phyloP scores from a whole-genome alignment of 2,113 vertebrate genomes.

The Casuarius casuarius region DNA sequence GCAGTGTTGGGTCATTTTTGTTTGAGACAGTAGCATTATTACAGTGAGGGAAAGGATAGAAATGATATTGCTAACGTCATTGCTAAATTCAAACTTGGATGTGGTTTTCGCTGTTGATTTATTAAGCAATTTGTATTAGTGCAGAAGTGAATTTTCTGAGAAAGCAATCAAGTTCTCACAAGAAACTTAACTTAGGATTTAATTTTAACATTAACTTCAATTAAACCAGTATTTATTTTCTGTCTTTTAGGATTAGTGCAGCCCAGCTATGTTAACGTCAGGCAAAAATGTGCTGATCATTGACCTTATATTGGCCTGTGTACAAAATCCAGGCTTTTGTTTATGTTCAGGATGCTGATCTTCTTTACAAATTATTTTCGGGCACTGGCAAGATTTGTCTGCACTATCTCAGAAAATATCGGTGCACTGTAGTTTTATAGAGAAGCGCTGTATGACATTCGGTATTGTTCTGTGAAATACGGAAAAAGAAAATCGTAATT shows the following conservation, averaged over 20 bases:
- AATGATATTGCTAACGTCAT: not conserved
- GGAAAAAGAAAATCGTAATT: not conserved
- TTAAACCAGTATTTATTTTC: conserved; percentile 64
- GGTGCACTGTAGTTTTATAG: not conserved
- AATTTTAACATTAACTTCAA: conserved; percentile 70
- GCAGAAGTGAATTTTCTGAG: conserved; percentile 31
- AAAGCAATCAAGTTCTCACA: conserved; percentile 65
- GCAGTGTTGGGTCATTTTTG: not conserved
- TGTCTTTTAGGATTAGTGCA: conserved; percentile 56
- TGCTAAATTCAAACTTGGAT: not conserved
- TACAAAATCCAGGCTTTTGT: conserved; percentile 57
- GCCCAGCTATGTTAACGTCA: conserved; percentile 51
- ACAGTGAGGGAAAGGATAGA: not conserved
- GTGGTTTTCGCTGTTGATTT: conserved; percentile 4
- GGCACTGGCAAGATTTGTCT: conserved; percentile 33
- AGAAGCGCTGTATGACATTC: not conserved
- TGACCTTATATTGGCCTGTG: conserved; percentile 59
- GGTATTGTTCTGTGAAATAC: not conserved
- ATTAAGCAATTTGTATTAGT: conserved; percentile 23
- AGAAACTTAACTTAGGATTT: conserved; percentile 62
- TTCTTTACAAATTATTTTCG: conserved; percentile 62
- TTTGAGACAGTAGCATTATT: not conserved
- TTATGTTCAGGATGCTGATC: conserved; percentile 63
- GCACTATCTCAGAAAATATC: not conserved
- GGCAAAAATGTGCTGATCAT: conserved; percentile 65